phyloP scores from a whole-genome alignment of 2,113 vertebrate species.

The Malurus cyaneus region DNA sequence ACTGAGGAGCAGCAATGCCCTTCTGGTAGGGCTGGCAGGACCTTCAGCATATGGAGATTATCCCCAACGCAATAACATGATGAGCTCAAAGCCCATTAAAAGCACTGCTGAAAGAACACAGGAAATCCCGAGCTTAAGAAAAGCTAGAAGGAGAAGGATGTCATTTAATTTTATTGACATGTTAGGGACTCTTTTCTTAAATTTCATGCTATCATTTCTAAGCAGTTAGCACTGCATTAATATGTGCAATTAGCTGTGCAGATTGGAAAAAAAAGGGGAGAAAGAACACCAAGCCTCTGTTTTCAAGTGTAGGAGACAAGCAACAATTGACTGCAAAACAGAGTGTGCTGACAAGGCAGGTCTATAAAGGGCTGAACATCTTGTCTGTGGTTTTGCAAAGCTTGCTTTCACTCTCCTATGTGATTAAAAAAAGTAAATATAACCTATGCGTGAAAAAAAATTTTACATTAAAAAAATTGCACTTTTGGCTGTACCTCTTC shows the following conservation, averaged over 20 bases:
- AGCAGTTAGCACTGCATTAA: background rate
- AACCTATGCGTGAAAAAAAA: background rate
- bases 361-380: background rate
- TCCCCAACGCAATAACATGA: background rate
- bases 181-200: background rate
- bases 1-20: background rate
- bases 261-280: background rate
- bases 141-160: background rate
- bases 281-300: background rate
- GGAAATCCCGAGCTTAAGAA: slow-evolving; percentile 41
- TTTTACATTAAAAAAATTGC: background rate
- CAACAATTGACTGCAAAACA: background rate
- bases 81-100: slow-evolving; percentile 19
- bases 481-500: background rate
- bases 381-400: background rate
- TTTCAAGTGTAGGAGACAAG: slow-evolving; percentile 2
- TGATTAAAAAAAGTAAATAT: background rate
- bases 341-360: background rate
- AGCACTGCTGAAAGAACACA: background rate
- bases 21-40: background rate
- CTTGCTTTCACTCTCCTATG: background rate
- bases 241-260: background rate
- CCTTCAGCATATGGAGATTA: slow-evolving; percentile 34
- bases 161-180: background rate
- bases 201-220: background rate